Evolutionary conservation across 2,113 vertebrate species (phyloP), one percentile per base, ranked within the genome.

Genomic region (Setophaga kirtlandii): DNA sequence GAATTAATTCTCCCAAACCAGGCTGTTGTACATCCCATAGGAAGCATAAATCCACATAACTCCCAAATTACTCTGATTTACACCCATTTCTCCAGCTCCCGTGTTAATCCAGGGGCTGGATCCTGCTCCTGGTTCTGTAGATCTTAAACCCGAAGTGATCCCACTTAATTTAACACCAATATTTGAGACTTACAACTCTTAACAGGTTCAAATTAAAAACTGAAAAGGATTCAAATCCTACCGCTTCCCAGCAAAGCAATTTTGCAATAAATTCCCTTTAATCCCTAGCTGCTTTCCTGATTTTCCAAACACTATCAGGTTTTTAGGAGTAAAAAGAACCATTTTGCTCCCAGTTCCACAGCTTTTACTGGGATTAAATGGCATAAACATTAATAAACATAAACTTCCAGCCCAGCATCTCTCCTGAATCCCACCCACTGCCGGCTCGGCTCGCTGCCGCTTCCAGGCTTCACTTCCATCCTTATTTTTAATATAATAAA

Each of bases 121-220:
- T 87, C 77, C 55, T 15, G 44, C 71, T 80, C 60, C 71, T 2
- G 12, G 2, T 25, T 35, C 24, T 12, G 2, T 1, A 4, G 2
- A 3, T 2, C 3, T 46, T n/a, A 60, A 87, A 79, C 16, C 75
- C 55, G 8, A 42, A 73, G 9, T 0, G 55, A 35, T 19, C 10
- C 47, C 23, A 1, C 14, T 37, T 3, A 5, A 9, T 28, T 52
- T 15, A 4, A 24, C 0, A 1, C 20, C 1, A 2, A 44, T 22
- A n/a, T 67, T 77, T 46, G 42, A 20, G 28, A n/a, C 58, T 76
- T 44, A 50, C 5, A 4, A 22, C 18, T 1, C 3, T 4, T 4
- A 33, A 35, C 28, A 3, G 12, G 4, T 1, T 35, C 21, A 70
- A 75, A 33, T 1, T 2, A 63, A 47, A 67, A 83, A 24, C 25